Base-by-base conservation (phyloP, 2,113 vertebrate species). In the Tachysurus fulvidraco region DNA sequence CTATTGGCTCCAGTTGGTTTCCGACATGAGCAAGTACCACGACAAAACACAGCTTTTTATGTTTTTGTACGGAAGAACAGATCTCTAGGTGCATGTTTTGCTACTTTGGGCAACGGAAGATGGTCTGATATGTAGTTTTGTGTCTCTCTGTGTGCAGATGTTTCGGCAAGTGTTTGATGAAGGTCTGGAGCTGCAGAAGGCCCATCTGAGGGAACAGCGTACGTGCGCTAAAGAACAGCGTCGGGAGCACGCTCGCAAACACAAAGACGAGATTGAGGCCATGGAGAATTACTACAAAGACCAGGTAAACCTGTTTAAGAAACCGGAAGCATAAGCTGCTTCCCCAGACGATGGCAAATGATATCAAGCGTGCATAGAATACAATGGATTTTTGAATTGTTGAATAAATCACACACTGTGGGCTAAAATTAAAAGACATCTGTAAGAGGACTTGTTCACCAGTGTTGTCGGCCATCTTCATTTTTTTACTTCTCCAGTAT, bases 201-300 rank as follows among this genome's bases (percentile, higher is more conserved):
- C 95, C 50, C 94, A 95, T 50, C 89, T 99, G 87, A 95, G 92
- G 88, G 97, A 99, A 55, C 92, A 99, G 92, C 95, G 95, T 86
- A 92, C 92, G 0, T 95, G 95, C 0, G 95, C 96, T 87, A 96
- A 91, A 86, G 97, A 99, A 82, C 96, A 97, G 88, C 95, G 94
- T 0, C 92, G 94, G 78, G 96, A 98, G 86, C 95, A 96, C 64
- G 94, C 94, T 85, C 93, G 86, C 86, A 93, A 92, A 64, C 97
- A 97, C 89, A 92, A 94, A 85, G 94, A 95, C 2, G 95, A 98
- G 89, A 89, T 99, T 77, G 92, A 96, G 83, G 97, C 98, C 0
- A 94, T 99, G 97, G 98, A 99, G 92, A 99, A 98, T 94, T 99
- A 97, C 89, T 99, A 99, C 90, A 98, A 94, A 92, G 96, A 97